phyloP scores from a whole-genome alignment of 2,113 vertebrate species.

The Piprites chloris region DNA sequence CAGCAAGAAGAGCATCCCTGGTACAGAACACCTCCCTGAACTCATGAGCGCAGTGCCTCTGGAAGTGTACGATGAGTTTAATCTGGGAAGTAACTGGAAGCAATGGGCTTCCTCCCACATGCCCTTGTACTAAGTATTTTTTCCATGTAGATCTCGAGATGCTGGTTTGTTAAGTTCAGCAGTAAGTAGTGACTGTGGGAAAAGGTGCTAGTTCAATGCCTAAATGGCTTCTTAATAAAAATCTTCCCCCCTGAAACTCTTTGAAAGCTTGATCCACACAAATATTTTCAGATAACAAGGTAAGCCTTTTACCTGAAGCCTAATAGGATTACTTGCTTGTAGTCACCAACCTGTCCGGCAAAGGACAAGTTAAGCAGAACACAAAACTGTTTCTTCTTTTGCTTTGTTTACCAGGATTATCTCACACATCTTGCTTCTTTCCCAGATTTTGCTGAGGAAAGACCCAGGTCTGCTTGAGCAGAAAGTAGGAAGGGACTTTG shows the following conservation, averaged over 20 bases:
- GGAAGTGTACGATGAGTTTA: background rate
- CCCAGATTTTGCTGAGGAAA: background rate
- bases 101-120: rapidly evolving
- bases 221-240: background rate
- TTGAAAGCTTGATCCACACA: background rate
- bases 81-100: background rate
- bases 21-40: rapidly evolving
- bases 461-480: background rate
- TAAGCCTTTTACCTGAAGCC: background rate
- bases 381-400: background rate
- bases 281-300: background rate
- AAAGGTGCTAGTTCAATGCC: background rate
- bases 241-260: background rate
- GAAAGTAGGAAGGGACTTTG: background rate
- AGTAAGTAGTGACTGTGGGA: background rate
- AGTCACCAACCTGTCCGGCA: background rate
- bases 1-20: rapidly evolving
- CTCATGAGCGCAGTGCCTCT: rapidly evolving
- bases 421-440: background rate
- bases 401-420: background rate
- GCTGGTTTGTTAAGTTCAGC: background rate
- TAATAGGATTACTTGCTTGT: background rate
- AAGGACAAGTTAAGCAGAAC: background rate
- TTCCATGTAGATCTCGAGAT: background rate
- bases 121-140: rapidly evolving